Base-by-base conservation (phyloP, 2,797 vertebrate species). In the Urophycis tenuis region DNA sequence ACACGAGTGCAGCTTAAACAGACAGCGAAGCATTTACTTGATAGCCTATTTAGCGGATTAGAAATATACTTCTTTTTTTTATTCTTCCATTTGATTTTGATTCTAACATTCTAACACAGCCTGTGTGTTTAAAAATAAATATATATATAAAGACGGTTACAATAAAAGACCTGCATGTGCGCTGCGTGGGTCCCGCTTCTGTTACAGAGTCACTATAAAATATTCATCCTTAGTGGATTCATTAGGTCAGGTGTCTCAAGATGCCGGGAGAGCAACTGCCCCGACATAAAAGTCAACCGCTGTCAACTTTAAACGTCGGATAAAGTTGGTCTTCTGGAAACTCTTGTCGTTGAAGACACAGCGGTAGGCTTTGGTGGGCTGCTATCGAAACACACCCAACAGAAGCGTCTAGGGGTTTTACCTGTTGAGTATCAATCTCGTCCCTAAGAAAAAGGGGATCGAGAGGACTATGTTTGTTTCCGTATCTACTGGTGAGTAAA, bases 181-280 rank as follows among this genome's bases (percentile, higher is more conserved):
- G 70, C 31, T 36, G 53, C 31, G 82, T 88, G n/a, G n/a, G n/a
- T n/a, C n/a, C 73, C 77, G 77, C 77, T n/a, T 78, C 82, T 74
- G 82, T 95, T 95, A 92, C 92, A 88, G 87, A 75, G 87, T 82
- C 89, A 87, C 87, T 86, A 94, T 95, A 89, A 96, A 96, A 94
- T 94, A 95, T 95, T 94, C 86, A 95, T 94, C 89, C 87, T 85
- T 85, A 90, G 92, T 95, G 95, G 92, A 90, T 91, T 81, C 86
- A 87, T 80, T 41, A 85, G 79, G 80, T 81, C 79, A 75, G 81
- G 83, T 64, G 81, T 77, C 82, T 81, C 80, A 80, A 80, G 30
- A 14, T 79, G 76, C 77, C 76, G 35, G 10, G 5, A 49, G 22
- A 74, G 22, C 79, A 36, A 83, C 83, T 83, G 73, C 60, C 60